phyloP scores from a whole-genome alignment of 2,113 vertebrate species.

The Porphyrio hochstetteri region DNA sequence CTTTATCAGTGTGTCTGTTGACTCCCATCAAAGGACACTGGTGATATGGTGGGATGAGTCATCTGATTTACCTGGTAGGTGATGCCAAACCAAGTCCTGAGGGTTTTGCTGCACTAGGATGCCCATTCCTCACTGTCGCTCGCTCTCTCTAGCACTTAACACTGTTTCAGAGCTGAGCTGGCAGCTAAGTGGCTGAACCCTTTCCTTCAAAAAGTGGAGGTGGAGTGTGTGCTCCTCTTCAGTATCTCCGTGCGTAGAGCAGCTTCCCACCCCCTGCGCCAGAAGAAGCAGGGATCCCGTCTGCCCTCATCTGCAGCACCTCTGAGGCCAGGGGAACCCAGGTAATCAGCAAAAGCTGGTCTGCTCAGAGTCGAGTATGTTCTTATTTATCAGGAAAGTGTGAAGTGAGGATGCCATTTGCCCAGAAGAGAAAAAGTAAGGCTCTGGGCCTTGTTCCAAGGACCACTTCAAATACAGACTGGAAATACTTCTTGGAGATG shows the following conservation, averaged over 20 bases:
- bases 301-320: neutral
- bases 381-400: neutral
- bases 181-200: neutral
- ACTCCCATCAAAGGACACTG: neutral
- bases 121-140: neutral
- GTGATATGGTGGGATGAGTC: neutral
- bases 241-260: neutral
- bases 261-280: neutral
- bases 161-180: neutral
- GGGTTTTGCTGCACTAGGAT: neutral
- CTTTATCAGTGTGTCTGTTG: neutral
- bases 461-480: neutral
- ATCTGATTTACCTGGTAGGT: neutral
- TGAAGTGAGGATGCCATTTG: neutral
- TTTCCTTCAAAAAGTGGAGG: neutral
- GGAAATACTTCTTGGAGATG: neutral
- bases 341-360: neutral
- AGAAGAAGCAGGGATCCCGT: neutral
- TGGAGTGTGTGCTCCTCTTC: neutral
- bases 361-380: neutral
- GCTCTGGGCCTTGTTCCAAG: neutral
- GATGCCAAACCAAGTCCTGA: neutral
- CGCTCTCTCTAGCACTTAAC: neutral
- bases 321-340: neutral
- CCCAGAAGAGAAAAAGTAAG: neutral